These are phyloP conservation scores for Homalodisca vitripennis DNA, from an alignment of 1,140 invertebrate genomes.

Conservation along the genomic window DNA sequence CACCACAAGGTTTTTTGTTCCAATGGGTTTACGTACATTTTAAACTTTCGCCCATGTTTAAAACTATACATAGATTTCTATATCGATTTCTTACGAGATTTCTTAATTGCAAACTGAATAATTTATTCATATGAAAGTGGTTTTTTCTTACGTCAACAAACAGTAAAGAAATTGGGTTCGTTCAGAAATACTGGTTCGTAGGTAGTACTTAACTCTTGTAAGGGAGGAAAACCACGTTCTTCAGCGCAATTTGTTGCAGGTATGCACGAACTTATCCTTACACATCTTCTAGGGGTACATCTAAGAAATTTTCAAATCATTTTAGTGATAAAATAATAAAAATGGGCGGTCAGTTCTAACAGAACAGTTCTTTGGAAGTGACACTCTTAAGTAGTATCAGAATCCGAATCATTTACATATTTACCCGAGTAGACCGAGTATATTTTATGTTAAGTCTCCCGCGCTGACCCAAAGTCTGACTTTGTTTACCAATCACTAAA, in stretches of 20 bases:
- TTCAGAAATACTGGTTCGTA: constrained; percentile 19
- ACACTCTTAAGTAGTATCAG: constrained; percentile 27
- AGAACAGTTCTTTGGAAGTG: constrained; percentile 30
- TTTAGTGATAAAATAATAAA: too few species aligned
- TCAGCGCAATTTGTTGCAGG: constrained; percentile 31
- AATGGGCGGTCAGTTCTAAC: not conserved
- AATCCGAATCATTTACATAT: constrained; percentile 27
- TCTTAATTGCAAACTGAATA: not conserved
- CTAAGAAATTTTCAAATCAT: constrained; percentile 31
- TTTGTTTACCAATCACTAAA: too few species aligned
- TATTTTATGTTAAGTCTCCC: too few species aligned
- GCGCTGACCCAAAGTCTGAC: too few species aligned
- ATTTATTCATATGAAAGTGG: not conserved
- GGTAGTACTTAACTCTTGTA: constrained; percentile 38
- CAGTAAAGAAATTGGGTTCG: not conserved
- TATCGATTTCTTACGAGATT: not conserved
- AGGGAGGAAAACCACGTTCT: constrained; percentile 38
- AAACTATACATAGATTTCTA: too few species aligned
- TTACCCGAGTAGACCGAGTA: too few species aligned
- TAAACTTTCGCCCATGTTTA: too few species aligned
- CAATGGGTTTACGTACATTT: too few species aligned
- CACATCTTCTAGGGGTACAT: constrained; percentile 27
- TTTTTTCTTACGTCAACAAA: not conserved
- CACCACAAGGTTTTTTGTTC: too few species aligned
- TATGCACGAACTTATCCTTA: constrained; percentile 37